These are phyloP conservation scores for Colletes latitarsis DNA, from an alignment of 1,140 invertebrate genomes.

Conservation along the genomic window DNA sequence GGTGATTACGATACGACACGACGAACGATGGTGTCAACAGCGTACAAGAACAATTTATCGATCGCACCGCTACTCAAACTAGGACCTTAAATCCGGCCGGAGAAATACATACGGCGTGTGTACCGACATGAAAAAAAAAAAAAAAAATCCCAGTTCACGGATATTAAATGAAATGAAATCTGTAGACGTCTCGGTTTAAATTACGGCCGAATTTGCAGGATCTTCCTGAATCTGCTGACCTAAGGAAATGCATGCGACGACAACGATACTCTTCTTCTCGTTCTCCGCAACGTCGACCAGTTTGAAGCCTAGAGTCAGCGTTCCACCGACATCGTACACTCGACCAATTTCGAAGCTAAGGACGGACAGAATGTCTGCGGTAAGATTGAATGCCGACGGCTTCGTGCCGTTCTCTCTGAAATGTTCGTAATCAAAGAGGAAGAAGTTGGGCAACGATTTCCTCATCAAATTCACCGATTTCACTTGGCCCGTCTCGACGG, in stretches of 20 bases:
- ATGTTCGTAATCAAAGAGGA: constrained; percentile 87
- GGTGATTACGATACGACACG: no score
- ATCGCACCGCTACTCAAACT: no score
- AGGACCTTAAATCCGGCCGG: no score
- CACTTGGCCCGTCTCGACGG: constrained; percentile 1
- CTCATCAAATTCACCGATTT: constrained; percentile 81
- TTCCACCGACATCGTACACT: constrained; percentile 88
- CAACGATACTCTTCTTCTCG: constrained; percentile 76
- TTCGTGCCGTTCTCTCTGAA: constrained; percentile 83
- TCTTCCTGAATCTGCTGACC: constrained; percentile 58
- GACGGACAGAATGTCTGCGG: constrained; percentile 82
- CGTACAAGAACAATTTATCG: no score
- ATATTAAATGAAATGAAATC: no score
- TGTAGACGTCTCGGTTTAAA: no score
- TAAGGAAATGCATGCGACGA: constrained; percentile 74
- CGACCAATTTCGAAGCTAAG: constrained; percentile 85
- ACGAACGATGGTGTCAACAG: no score
- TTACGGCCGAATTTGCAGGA: no score
- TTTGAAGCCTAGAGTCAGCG: constrained; percentile 84
- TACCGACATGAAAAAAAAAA: no score
- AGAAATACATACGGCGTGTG: no score
- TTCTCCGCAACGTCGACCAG: constrained; percentile 82
- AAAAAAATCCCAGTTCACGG: no score
- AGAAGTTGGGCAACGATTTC: constrained; percentile 86
- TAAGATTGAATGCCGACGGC: constrained; percentile 84